phyloP scores from a whole-genome alignment of 2,888 invertebrate genomes.

The Adelognathus sp. region DNA sequence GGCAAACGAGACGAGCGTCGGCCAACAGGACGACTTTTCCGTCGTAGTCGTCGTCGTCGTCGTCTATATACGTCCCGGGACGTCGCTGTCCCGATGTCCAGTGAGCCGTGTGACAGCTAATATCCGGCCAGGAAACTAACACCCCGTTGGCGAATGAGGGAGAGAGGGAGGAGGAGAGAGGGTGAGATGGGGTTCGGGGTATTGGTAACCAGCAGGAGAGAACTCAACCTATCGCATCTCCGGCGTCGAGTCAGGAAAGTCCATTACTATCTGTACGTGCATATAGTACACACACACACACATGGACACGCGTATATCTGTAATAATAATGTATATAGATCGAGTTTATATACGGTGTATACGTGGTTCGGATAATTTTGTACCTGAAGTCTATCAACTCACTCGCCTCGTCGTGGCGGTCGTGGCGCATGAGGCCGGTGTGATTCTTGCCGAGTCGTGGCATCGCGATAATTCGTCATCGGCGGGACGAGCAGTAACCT shows the following conservation, averaged over 20 bases:
- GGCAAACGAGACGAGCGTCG: constrained; percentile 24
- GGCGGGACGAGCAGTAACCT: neutral
- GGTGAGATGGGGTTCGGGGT: constrained; percentile 46
- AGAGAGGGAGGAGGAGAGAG: too few species aligned
- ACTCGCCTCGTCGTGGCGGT: constrained; percentile 39
- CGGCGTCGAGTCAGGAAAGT: constrained; percentile 73
- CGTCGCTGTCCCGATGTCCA: constrained; percentile 77
- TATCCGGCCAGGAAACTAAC: constrained; percentile 80
- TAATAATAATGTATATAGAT: neutral
- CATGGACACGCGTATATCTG: neutral
- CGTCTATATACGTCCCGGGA: constrained; percentile 49
- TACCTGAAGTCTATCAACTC: constrained; percentile 58
- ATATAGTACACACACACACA: constrained; percentile 12
- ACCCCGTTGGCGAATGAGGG: constrained; percentile 70
- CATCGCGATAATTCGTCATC: constrained; percentile 51
- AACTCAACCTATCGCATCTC: constrained; percentile 70
- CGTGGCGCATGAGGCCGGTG: neutral
- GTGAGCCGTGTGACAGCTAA: constrained; percentile 81
- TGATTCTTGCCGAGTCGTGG: constrained; percentile 1
- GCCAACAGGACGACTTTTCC: constrained; percentile 18
- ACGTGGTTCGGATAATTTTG: constrained; percentile 58
- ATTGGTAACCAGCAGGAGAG: constrained; percentile 51
- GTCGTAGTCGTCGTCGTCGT: too few species aligned
- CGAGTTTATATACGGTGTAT: neutral
- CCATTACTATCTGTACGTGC: constrained; percentile 62